Percentiles rank a stretch among this genome's conserved stretches.
These are phyloP conservation scores for Heliconius eleuchia DNA, from an alignment of 1,140 invertebrate species.

Conservation along the genomic window DNA sequence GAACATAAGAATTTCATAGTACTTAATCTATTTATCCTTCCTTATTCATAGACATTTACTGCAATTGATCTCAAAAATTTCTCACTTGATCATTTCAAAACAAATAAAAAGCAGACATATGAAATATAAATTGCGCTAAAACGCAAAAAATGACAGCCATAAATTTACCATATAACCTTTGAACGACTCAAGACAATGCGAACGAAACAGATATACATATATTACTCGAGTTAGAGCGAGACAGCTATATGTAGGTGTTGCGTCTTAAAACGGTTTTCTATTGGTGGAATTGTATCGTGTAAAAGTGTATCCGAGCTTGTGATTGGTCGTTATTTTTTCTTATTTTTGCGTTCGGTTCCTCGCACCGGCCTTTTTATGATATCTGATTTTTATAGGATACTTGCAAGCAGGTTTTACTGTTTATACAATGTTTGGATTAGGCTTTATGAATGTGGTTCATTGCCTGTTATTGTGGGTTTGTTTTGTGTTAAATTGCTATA, in stretches of 20 bases:
- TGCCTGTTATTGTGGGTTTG: constrained; percentile 27
- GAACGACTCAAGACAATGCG: constrained; percentile 40
- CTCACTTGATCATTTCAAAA: constrained; percentile 40
- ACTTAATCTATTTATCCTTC: neutral
- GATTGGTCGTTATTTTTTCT: constrained; percentile 64
- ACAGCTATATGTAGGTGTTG: constrained; percentile 42
- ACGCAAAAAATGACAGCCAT: constrained; percentile 46
- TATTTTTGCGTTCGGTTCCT: constrained; percentile 47
- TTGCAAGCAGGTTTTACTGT: constrained; percentile 59
- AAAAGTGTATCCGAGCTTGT: constrained; percentile 53
- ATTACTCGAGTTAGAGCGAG: constrained; percentile 50
- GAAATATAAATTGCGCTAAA: constrained; percentile 49
- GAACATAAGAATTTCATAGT: neutral
- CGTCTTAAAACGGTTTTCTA: constrained; percentile 60
- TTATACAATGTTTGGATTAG: constrained; percentile 57
- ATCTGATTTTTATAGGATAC: constrained; percentile 66
- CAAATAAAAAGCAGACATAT: constrained; percentile 46
- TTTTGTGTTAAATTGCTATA: constrained; percentile 11
- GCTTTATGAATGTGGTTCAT: constrained; percentile 34
- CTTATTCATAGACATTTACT: neutral
- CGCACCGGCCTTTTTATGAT: constrained; percentile 60
- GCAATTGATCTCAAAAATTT: constrained; percentile 1
- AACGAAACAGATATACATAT: constrained; percentile 35
- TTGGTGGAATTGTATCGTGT: constrained; percentile 69
- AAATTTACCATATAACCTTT: constrained; percentile 47